A percentile compares a stretch with the other conserved stretches of the same genome.
Conservation (phyloP, 2,113 vertebrate species). For the Maccullochella peelii region DNA sequence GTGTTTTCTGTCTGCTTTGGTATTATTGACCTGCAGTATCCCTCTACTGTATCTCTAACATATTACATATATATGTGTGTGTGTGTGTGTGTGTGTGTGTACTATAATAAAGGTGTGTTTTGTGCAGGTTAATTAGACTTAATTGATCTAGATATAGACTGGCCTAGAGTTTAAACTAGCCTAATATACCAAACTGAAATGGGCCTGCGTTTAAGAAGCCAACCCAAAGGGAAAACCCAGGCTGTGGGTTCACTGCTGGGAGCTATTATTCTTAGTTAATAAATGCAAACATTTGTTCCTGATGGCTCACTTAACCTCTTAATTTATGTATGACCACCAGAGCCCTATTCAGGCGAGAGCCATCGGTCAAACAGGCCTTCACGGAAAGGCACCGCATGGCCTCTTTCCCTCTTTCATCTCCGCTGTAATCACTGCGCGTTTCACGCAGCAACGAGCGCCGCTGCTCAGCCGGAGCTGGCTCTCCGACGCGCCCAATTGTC, state of each 20-base stretch:
- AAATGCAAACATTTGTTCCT: slow-evolving; percentile 81
- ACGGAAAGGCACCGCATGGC: slow-evolving; percentile 82
- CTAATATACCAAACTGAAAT: slow-evolving; percentile 12
- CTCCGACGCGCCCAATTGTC: slow-evolving; percentile 89
- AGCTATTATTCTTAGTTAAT: slow-evolving; percentile 71
- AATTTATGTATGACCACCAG: slow-evolving; percentile 82
- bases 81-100: too few species aligned
- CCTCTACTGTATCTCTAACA: background rate
- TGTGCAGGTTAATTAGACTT: slow-evolving; percentile 40
- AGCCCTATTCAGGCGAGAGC: slow-evolving; percentile 68
- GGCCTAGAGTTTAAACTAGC: slow-evolving; percentile 6
- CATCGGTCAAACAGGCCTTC: slow-evolving; percentile 80
- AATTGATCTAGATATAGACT: slow-evolving; percentile 33
- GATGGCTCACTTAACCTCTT: slow-evolving; percentile 82
- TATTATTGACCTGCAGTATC: background rate
- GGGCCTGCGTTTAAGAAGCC: slow-evolving; percentile 35
- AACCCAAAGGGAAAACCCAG: slow-evolving; percentile 33
- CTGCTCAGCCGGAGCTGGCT: slow-evolving; percentile 84
- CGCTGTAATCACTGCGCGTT: slow-evolving; percentile 84
- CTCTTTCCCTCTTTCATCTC: slow-evolving; percentile 85
- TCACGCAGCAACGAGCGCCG: slow-evolving; percentile 84
- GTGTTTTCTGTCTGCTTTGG: background rate
- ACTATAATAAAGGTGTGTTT: background rate
- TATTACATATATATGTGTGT: background rate
- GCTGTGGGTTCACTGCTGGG: slow-evolving; percentile 61